A percentile compares a stretch with the other conserved stretches of the same genome.
phyloP scores from a whole-genome alignment of 1,140 invertebrate species.

The Rhyzopertha dominica region DNA sequence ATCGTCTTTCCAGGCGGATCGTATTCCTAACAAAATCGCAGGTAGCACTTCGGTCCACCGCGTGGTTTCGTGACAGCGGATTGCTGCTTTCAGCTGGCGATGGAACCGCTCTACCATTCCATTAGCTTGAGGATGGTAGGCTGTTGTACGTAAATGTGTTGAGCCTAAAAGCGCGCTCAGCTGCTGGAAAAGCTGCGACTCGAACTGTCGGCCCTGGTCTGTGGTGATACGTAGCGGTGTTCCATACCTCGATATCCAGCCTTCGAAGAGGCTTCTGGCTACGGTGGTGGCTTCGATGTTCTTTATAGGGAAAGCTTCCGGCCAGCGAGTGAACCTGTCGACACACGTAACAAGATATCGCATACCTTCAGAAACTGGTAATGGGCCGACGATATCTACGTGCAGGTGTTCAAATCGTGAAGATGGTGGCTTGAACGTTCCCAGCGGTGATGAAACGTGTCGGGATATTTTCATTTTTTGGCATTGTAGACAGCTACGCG shows the following conservation, averaged over 20 bases:
- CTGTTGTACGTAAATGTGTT: slow-evolving; percentile 26
- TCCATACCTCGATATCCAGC: slow-evolving; percentile 33
- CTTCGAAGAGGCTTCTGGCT: slow-evolving; percentile 14
- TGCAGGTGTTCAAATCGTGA: slow-evolving; percentile 38
- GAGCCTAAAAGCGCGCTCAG: slow-evolving; percentile 19
- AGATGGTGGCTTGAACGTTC: slow-evolving; percentile 8
- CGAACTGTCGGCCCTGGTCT: slow-evolving; percentile 41
- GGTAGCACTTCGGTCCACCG: slow-evolving; percentile 42
- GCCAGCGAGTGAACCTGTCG: slow-evolving; percentile 44
- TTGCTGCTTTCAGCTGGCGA: slow-evolving; percentile 39
- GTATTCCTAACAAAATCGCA: slow-evolving; percentile 43
- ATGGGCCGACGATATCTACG: slow-evolving; percentile 1
- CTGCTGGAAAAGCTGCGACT: slow-evolving; percentile 22
- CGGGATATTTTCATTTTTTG: slow-evolving; percentile 30
- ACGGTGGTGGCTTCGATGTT: slow-evolving; percentile 26
- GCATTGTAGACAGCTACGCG: slow-evolving; percentile 27
- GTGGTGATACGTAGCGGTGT: slow-evolving; percentile 32
- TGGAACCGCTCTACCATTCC: slow-evolving; percentile 45
- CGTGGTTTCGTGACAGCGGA: slow-evolving; percentile 29
- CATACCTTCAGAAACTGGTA: neutral
- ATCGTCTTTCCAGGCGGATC: slow-evolving; percentile 39
- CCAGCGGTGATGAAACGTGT: slow-evolving; percentile 16
- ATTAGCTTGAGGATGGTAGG: slow-evolving; percentile 43
- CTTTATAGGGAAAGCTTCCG: slow-evolving; percentile 39
- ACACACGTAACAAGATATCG: slow-evolving; percentile 34